A percentile compares a stretch with the other conserved stretches of the same genome.
Evolutionary conservation across 2,888 invertebrate genomes (phyloP).

Genomic region (Stegophylla sp.): DNA sequence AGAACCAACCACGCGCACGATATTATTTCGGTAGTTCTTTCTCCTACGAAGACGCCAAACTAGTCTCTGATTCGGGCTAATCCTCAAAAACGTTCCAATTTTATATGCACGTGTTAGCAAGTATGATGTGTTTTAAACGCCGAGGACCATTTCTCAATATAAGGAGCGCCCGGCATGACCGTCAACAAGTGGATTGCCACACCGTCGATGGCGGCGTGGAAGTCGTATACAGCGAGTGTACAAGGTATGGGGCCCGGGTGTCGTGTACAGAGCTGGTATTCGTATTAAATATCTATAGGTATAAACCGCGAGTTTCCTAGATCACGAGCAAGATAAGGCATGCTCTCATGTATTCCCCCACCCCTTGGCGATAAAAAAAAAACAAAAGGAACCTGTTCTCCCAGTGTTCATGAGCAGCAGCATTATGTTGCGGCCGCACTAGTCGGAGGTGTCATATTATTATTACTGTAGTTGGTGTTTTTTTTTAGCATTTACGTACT

Average conservation of each 20-base stretch:
- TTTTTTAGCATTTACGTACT: constrained; percentile 41
- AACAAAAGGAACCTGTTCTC: constrained; percentile 54
- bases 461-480: constrained; percentile 4
- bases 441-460: constrained; percentile 51
- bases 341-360: background rate
- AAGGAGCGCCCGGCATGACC: constrained; percentile 27
- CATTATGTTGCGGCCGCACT: background rate
- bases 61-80: background rate
- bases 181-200: constrained; percentile 7
- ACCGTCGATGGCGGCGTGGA: background rate
- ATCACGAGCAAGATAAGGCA: constrained; percentile 39
- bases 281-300: too few species aligned
- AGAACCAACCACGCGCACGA: too few species aligned
- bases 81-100: constrained; percentile 2
- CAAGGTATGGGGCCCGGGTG: background rate
- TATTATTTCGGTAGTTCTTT: constrained; percentile 5
- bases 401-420: background rate
- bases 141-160: constrained; percentile 26
- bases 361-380: constrained; percentile 23
- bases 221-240: background rate
- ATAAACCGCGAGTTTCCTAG: constrained; percentile 6
- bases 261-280: background rate
- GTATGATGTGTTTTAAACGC: background rate
- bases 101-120: background rate
- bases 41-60: background rate